Base-by-base conservation (phyloP, 2,888 invertebrate species). In the Pachliopta kotzebuea region DNA sequence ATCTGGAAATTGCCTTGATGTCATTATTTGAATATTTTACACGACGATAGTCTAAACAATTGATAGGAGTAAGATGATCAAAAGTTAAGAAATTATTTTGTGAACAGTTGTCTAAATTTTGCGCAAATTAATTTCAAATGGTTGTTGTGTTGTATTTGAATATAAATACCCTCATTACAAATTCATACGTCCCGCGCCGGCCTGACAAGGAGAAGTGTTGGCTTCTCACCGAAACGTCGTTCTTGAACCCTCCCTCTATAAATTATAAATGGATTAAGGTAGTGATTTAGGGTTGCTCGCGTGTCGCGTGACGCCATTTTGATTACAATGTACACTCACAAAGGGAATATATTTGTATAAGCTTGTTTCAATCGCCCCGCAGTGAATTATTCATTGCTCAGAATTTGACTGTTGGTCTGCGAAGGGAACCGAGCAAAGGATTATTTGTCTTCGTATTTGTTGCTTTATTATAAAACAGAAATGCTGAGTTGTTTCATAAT, bases 201-300 rank as follows among this genome's bases (percentile, higher is more conserved):
- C 56, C n/a, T 60, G 65, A 61, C 65, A 65, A 49, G 52, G 65
- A 61, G 57, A 61, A 65, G 65, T 61, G 61, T 57, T 57, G 49
- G 45, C 61, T 61, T 37, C 60, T 60, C 65, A 54, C 57, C 53
- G 29, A 23, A 65, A 57, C 42, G 61, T 55, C 49, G 49, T 63
- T 49, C 57, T 57, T 65, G 31, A 53, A 58, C 56, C 65, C 61
- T 54, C 53, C 53, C 31, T 49, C 53, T 65, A 61, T 65, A 65
- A 65, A 65, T 65, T 65, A 65, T 65, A 58, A 61, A 65, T 65
- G 65, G 65, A 61, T 65, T 61, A 65, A 61, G 61, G 65, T 54
- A 58, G 60, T 65, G 64, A 65, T 65, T 65, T 56, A 56, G 64
- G 64, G 60, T 56, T 45, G 52, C 23, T 42, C 20, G 23, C 49